phyloP scores from a whole-genome alignment of 2,113 vertebrate species.

The Antechinus flavipes region DNA sequence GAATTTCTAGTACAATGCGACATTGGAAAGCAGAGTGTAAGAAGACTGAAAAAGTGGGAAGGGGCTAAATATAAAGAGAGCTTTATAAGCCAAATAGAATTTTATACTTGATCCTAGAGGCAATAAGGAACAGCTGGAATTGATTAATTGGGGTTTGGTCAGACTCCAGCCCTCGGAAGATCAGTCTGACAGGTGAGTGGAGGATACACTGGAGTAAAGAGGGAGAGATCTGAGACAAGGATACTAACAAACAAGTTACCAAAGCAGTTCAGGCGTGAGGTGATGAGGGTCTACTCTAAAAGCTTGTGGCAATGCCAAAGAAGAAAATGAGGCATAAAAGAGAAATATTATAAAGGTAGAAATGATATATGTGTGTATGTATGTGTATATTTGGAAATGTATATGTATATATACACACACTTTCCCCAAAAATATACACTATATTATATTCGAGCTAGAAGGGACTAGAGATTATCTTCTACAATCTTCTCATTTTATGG shows the following conservation, averaged over 20 bases:
- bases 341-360: not conserved
- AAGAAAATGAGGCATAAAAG: not conserved
- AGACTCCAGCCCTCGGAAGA: not conserved
- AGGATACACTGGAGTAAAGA: not conserved
- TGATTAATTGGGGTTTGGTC: not conserved
- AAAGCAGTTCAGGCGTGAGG: not conserved
- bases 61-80: not conserved
- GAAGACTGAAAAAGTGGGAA: not conserved
- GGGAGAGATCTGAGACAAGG: not conserved
- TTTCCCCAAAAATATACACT: not conserved
- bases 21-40: not conserved
- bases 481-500: not conserved
- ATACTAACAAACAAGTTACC: not conserved
- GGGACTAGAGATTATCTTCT: conserved; percentile 12
- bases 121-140: not conserved
- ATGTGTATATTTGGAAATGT: too few species aligned
- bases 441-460: not conserved
- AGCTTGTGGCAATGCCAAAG: not conserved
- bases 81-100: not conserved
- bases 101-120: not conserved
- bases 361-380: not conserved
- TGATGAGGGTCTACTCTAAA: not conserved
- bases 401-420: too few species aligned
- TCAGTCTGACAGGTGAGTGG: not conserved
- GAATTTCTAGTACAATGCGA: not conserved